phyloP scores from a whole-genome alignment of 2,888 invertebrate genomes.

The Drosophila melanosoma region DNA sequence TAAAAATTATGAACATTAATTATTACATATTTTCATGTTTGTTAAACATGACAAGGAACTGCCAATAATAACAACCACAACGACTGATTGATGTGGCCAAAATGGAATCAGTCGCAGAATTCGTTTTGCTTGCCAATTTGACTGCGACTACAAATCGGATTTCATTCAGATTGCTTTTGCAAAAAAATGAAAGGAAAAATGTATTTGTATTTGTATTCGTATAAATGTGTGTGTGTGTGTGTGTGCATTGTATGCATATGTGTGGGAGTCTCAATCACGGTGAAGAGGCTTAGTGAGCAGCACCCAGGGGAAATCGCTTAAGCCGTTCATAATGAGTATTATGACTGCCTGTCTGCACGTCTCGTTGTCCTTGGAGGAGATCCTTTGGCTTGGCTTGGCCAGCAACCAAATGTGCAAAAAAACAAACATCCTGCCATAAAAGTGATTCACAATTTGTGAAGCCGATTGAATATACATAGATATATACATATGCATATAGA shows the following conservation, averaged over 20 bases:
- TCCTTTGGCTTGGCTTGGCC: conserved; percentile 4
- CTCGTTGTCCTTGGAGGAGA: conserved; percentile 7
- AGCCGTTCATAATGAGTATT: conserved; percentile 85
- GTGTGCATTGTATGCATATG: conserved; percentile 59
- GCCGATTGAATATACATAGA: neutral
- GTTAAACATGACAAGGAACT: conserved; percentile 63
- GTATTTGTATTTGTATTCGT: neutral
- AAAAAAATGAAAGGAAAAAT: conserved; percentile 43
- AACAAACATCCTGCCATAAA: conserved; percentile 19
- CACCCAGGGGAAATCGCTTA: conserved; percentile 84
- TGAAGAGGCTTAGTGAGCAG: conserved; percentile 77
- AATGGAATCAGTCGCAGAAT: conserved; percentile 54
- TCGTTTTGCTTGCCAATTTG: conserved; percentile 66
- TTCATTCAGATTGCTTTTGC: conserved; percentile 65
- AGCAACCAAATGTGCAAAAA: conserved; percentile 33
- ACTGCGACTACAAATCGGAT: conserved; percentile 69
- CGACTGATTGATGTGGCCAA: conserved; percentile 63
- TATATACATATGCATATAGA: neutral
- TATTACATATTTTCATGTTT: conserved; percentile 72
- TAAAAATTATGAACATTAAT: conserved; percentile 72
- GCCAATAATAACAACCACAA: conserved; percentile 2
- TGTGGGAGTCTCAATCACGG: conserved; percentile 64
- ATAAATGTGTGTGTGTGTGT: conserved; percentile 18
- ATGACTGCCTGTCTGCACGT: conserved; percentile 51
- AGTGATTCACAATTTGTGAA: conserved; percentile 14